These are phyloP conservation scores for Adineta ricciae DNA, from an alignment of 2,888 invertebrate genomes.

Conservation along the genomic window DNA sequence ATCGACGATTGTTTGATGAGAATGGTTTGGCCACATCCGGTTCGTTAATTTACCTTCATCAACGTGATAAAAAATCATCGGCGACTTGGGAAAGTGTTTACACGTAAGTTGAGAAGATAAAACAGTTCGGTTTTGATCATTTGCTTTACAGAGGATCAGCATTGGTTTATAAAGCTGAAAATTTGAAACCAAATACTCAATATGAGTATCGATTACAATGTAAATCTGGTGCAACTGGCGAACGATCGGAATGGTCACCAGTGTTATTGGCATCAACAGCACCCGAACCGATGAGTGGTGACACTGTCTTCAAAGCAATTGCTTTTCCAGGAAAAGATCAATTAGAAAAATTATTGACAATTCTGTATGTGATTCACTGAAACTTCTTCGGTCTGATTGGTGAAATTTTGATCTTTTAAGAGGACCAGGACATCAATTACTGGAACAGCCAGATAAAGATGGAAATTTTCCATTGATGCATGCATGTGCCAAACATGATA, in stretches of 20 bases:
- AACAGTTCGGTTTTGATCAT: too few species aligned
- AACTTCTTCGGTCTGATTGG: not conserved
- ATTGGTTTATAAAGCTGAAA: not conserved
- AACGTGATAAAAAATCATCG: not conserved
- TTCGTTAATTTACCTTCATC: not conserved
- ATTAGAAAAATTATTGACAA: not conserved
- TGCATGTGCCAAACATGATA: not conserved
- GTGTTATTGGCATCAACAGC: not conserved
- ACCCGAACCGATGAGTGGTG: not conserved
- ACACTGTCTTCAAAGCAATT: not conserved
- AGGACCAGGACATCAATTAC: not conserved
- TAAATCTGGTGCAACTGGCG: not conserved
- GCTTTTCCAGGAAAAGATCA: not conserved
- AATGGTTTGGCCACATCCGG: not conserved
- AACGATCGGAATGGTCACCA: not conserved
- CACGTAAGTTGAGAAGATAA: not conserved
- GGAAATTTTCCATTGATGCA: not conserved
- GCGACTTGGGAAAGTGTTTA: not conserved
- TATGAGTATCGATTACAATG: not conserved
- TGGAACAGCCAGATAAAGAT: not conserved
- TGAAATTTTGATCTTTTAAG: not conserved
- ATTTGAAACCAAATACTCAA: not conserved
- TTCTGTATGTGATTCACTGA: not conserved
- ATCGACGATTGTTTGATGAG: not conserved
- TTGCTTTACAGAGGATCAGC: not conserved